Base-by-base conservation (phyloP, 2,888 invertebrate species). In the Lamellibrachia satsuma region DNA sequence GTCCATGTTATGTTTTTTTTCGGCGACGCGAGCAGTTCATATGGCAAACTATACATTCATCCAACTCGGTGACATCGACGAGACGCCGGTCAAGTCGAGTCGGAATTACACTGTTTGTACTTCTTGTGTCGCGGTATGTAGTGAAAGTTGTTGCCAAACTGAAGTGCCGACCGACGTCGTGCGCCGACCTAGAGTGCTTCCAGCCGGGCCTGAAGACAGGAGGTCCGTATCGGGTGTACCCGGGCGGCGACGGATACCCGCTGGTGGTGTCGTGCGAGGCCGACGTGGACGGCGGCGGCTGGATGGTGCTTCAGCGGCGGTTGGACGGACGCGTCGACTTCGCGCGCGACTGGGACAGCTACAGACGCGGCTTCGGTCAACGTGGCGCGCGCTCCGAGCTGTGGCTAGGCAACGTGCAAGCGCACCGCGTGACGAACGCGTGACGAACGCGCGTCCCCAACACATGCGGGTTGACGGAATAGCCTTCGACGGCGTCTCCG, bases 281-380 rank as follows among this genome's bases (percentile, higher is more conserved):
- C 1, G 75, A 75, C 75, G 92, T 95, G 51, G 95, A 96, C 94
- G 94, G 94, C 27, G 95, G 95, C 11, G 96, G 96, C 8, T 96
- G 96, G 94, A 96, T 95, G 0, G 94, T 96, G 22, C 92, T 96
- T 3, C 94, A 93, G 92, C 93, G 96, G n/a, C 94, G 96, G 1
- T 91, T 95, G 7, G 96, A 96, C 92, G 96, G 96, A 0, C 93
- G 95, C 3, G 94, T 92, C 27, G 91, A 92, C 92, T 94, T 94
- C 92, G 75, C 90, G 92, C 92, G 75, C n/a, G 94, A 95, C 39
- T 96, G 96, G 96, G 93, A 95, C 57, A 96, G 96, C 92, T 96
- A 96, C 94, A 95, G 95, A 92, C 94, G 95, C 92, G 96, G 96
- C 22, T 96, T 96, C 93, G 96, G 96, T 4, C 96, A 95, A 93